phyloP scores from a whole-genome alignment of 2,113 vertebrate genomes.

The Lepisosteus oculatus region DNA sequence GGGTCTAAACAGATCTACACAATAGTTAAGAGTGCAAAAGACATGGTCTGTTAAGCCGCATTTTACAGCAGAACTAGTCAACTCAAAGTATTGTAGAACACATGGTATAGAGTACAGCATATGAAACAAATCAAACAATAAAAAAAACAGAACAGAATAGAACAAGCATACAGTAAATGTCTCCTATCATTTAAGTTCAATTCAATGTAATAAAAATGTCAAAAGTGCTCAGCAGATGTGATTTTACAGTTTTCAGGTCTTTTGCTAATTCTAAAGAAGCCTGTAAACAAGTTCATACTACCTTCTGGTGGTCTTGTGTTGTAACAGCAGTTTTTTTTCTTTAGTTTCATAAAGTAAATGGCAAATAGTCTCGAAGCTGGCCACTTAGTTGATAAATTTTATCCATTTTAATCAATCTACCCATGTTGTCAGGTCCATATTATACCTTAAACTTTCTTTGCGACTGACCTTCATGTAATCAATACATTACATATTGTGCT shows the following conservation, averaged over 20 bases:
- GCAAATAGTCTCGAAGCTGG: too few relatives aligned
- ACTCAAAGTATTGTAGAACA: too few relatives aligned
- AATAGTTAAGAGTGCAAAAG: too few relatives aligned
- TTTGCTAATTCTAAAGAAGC: conserved; percentile 11
- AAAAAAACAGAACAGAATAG: too few relatives aligned
- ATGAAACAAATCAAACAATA: too few relatives aligned
- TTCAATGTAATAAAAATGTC: not conserved
- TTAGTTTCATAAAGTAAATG: not conserved
- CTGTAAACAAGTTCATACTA: conserved; percentile 52
- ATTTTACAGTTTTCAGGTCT: conserved; percentile 42
- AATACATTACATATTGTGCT: conserved; percentile 21
- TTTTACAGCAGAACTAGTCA: too few relatives aligned
- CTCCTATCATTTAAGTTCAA: not conserved
- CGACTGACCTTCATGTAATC: conserved; percentile 46
- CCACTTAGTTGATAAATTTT: not conserved
- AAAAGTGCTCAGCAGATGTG: too few relatives aligned
- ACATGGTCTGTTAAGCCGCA: too few relatives aligned
- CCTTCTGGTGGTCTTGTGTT: conserved; percentile 58
- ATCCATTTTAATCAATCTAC: not conserved
- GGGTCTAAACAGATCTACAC: too few relatives aligned
- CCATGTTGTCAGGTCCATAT: not conserved
- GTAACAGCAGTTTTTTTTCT: conserved; percentile 43
- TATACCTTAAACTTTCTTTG: conserved; percentile 29
- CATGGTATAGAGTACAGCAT: too few relatives aligned
- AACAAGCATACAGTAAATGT: too few relatives aligned